These are phyloP conservation scores for Drosophila histrio DNA, from an alignment of 2,888 invertebrate species.

Conservation along the genomic window DNA sequence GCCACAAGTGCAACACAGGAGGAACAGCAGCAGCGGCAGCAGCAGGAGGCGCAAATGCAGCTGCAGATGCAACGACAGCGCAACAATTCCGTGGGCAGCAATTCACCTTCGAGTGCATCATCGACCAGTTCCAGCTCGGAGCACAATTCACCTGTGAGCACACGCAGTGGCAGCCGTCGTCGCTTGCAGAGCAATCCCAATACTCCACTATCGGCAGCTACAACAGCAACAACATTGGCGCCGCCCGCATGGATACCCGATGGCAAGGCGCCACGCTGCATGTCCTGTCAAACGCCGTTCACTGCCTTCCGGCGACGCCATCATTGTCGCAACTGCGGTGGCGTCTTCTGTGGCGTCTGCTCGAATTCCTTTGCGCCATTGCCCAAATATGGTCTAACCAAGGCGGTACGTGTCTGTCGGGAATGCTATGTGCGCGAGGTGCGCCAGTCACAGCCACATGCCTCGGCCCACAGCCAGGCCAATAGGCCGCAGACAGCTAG, in stretches of 20 bases:
- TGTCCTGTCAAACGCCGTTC: conserved; percentile 96
- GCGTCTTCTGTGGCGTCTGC: conserved; percentile 96
- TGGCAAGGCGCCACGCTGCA: conserved; percentile 94
- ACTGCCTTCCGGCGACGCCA: conserved; percentile 97
- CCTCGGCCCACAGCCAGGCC: conserved; percentile 27
- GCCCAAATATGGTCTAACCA: conserved; percentile 95
- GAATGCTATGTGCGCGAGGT: conserved; percentile 82
- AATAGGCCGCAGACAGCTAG: conserved; percentile 63
- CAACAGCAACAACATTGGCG: conserved; percentile 68
- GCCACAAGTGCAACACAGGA: conserved; percentile 23
- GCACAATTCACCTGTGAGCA: conserved; percentile 82
- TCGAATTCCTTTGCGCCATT: conserved; percentile 96
- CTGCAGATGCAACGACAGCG: conserved; percentile 69
- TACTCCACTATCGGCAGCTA: conserved; percentile 45
- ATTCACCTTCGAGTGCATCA: conserved; percentile 72
- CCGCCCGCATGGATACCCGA: conserved; percentile 98
- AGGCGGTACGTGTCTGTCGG: conserved; percentile 96
- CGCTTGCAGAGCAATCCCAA: conserved; percentile 47
- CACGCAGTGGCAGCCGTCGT: conserved; percentile 68
- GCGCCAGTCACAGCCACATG: conserved; percentile 33
- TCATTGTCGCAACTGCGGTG: conserved; percentile 98
- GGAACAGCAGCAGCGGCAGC: conserved; percentile 37
- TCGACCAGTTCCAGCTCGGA: conserved; percentile 81
- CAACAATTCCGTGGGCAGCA: conserved; percentile 80
- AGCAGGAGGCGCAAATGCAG: conserved; percentile 61